A percentile compares a stretch with the other conserved stretches of the same genome.
Conservation (phyloP, 2,113 vertebrate genomes). For the Planiliza haematocheilus region DNA sequence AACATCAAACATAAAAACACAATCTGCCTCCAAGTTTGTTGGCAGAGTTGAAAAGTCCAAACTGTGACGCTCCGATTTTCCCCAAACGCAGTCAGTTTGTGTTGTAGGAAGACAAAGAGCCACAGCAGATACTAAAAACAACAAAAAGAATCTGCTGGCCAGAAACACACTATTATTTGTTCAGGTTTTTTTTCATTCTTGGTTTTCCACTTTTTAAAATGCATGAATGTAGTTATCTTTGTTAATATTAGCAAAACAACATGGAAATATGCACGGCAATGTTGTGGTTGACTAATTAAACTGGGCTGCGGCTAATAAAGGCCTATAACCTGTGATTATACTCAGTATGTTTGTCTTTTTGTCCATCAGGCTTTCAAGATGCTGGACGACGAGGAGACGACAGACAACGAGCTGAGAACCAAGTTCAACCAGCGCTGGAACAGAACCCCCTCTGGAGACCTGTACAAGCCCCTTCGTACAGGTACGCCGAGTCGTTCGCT, state of each 20-base stretch:
- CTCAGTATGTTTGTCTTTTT: slow-evolving; percentile 24
- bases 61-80: slow-evolving; percentile 29
- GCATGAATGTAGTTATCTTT: background rate
- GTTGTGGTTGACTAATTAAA: too few species aligned
- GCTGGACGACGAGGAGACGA: slow-evolving; percentile 93
- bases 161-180: background rate
- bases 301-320: too few species aligned
- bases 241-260: too few species aligned
- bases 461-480: slow-evolving; percentile 93
- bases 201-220: background rate
- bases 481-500: slow-evolving; percentile 74
- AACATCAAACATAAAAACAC: slow-evolving; percentile 55
- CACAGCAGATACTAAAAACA: background rate
- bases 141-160: background rate
- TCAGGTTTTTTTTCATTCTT: background rate
- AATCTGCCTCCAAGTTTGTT: slow-evolving; percentile 65
- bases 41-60: slow-evolving; percentile 57
- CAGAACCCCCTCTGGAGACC: slow-evolving; percentile 94
- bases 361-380: slow-evolving; percentile 89
- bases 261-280: too few species aligned
- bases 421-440: slow-evolving; percentile 99
- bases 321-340: background rate
- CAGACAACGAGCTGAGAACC: slow-evolving; percentile 92
- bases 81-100: background rate
- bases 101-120: slow-evolving; percentile 4